A percentile compares a stretch with the other conserved stretches of the same genome.
Conservation (phyloP, 2,888 invertebrate genomes). For the Drosophila formosana region DNA sequence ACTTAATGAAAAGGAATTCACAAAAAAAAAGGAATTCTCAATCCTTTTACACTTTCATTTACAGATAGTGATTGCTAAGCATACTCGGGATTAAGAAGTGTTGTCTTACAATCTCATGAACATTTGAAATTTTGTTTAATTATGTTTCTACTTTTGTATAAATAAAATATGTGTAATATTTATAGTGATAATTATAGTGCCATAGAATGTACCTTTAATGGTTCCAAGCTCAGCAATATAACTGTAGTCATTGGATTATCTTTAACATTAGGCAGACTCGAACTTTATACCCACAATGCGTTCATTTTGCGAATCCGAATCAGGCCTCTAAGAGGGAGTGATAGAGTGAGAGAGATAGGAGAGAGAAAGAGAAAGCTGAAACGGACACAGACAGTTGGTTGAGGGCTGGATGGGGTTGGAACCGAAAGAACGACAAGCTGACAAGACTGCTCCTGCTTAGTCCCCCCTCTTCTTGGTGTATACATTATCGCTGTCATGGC, state of each 20-base stretch:
- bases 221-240: constrained; percentile 21
- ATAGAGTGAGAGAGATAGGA: neutral
- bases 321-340: constrained; percentile 3
- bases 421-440: constrained; percentile 59
- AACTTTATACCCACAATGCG: constrained; percentile 78
- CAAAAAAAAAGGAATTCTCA: too few species aligned
- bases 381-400: constrained; percentile 51
- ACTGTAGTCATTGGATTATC: constrained; percentile 60
- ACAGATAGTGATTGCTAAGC: too few species aligned
- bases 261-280: constrained; percentile 64
- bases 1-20: too few species aligned
- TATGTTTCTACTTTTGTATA: too few species aligned
- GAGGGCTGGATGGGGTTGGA: constrained; percentile 43
- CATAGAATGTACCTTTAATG: neutral
- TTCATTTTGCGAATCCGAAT: constrained; percentile 34
- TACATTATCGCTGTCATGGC: constrained; percentile 82
- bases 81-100: too few species aligned
- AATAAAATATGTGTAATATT: too few species aligned
- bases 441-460: constrained; percentile 37
- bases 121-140: too few species aligned
- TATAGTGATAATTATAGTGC: too few species aligned
- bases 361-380: constrained; percentile 37
- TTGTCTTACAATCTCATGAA: too few species aligned
- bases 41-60: too few species aligned
- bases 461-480: constrained; percentile 38